These are phyloP conservation scores for Tragelaphus scriptus DNA, from an alignment of 2,113 vertebrate species.

Conservation along the genomic window DNA sequence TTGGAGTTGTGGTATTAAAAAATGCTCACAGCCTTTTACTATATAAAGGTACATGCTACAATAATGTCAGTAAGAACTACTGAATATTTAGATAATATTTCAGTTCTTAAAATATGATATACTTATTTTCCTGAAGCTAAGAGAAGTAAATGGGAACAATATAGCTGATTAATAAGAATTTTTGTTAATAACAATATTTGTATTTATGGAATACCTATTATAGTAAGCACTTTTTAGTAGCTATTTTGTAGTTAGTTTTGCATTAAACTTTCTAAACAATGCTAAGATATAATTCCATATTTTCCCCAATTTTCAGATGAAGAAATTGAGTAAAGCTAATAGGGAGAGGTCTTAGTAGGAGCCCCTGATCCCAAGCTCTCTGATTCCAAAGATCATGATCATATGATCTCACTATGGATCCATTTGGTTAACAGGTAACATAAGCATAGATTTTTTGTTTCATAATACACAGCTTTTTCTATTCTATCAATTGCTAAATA, in stretches of 20 bases:
- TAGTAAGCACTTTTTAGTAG: not conserved
- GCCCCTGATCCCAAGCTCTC: not conserved
- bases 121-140: not conserved
- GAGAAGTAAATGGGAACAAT: not conserved
- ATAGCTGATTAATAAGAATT: not conserved
- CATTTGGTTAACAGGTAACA: not conserved
- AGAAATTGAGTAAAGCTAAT: not conserved
- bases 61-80: not conserved
- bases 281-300: not conserved
- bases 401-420: not conserved
- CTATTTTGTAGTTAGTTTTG: not conserved
- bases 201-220: not conserved
- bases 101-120: not conserved
- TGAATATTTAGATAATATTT: not conserved
- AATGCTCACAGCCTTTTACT: not conserved
- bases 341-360: not conserved
- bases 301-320: not conserved
- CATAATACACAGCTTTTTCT: not conserved
- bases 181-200: not conserved
- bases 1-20: not conserved
- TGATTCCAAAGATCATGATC: not conserved
- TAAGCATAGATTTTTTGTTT: not conserved
- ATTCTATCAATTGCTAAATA: not conserved
- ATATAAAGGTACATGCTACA: not conserved
- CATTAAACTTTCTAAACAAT: not conserved